phyloP scores from a whole-genome alignment of 1,140 invertebrate genomes.

The Drosophila neocordata region DNA sequence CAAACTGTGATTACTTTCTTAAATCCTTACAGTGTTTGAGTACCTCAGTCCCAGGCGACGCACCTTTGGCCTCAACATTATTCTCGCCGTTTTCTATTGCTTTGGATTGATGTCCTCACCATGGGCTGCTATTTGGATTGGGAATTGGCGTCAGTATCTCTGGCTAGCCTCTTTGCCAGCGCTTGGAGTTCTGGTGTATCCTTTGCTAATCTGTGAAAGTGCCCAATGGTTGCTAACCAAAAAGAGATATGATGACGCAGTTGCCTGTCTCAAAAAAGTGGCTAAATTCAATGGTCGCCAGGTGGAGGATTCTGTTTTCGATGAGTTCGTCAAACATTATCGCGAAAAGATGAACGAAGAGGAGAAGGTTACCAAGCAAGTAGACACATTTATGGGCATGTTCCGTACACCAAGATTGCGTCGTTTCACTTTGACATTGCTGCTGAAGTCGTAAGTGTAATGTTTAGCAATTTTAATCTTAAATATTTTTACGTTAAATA shows the following conservation, averaged over 20 bases:
- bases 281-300: conserved; percentile 84
- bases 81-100: conserved; percentile 85
- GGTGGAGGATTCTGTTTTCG: conserved; percentile 81
- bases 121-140: conserved; percentile 84
- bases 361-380: conserved; percentile 39
- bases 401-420: conserved; percentile 84
- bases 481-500: neutral
- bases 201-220: conserved; percentile 85
- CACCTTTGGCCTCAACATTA: conserved; percentile 85
- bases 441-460: conserved; percentile 84
- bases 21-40: conserved; percentile 83
- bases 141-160: conserved; percentile 84
- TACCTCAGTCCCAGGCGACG: conserved; percentile 85
- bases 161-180: conserved; percentile 83
- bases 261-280: conserved; percentile 84
- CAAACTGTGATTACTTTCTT: too few relatives aligned
- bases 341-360: conserved; percentile 61
- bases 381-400: conserved; percentile 83
- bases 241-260: conserved; percentile 84
- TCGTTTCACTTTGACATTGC: conserved; percentile 83
- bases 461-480: fast-evolving
- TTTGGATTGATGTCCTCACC: conserved; percentile 84
- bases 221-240: conserved; percentile 86
- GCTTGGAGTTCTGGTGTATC: conserved; percentile 81
- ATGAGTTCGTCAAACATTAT: conserved; percentile 81